Evolutionary conservation across 2,888 invertebrate species (phyloP).

Genomic region (Prionchulus punctatus): DNA sequence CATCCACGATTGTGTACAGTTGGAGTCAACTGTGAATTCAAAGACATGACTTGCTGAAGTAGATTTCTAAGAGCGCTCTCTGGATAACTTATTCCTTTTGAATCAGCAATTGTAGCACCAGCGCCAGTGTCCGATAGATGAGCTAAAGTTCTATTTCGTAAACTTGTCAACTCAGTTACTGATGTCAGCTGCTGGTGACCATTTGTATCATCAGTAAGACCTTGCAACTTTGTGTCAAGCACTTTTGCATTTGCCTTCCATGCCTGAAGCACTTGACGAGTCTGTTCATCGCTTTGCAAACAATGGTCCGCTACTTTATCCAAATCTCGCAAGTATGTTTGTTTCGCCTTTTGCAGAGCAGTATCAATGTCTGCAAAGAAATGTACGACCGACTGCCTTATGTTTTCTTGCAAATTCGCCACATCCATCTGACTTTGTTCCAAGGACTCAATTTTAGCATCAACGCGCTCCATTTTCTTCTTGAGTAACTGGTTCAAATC

Average conservation of each 20-base stretch:
- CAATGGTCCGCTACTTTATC: background rate
- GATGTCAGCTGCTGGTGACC: background rate
- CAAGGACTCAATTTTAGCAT: background rate
- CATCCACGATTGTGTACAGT: background rate
- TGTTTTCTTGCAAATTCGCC: constrained; percentile 5
- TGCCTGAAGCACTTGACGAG: background rate
- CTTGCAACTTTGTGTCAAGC: background rate
- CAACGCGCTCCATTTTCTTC: background rate
- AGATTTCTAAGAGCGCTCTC: background rate
- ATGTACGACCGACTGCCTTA: constrained; percentile 4
- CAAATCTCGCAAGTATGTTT: background rate
- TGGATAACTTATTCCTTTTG: constrained; percentile 4
- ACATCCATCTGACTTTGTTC: constrained; percentile 1
- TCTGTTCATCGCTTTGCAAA: constrained; percentile 1
- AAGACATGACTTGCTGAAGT: background rate
- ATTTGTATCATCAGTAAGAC: too few relatives aligned
- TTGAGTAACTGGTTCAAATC: background rate
- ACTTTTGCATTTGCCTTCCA: background rate
- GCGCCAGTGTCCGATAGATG: background rate
- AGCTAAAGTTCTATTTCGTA: background rate
- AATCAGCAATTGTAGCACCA: background rate
- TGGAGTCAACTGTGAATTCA: background rate
- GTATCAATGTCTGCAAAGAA: constrained; percentile 6
- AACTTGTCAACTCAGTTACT: background rate
- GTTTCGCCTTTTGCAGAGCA: background rate